phyloP scores from a whole-genome alignment of 2,797 vertebrate genomes.

The Chiloscyllium punctatum region DNA sequence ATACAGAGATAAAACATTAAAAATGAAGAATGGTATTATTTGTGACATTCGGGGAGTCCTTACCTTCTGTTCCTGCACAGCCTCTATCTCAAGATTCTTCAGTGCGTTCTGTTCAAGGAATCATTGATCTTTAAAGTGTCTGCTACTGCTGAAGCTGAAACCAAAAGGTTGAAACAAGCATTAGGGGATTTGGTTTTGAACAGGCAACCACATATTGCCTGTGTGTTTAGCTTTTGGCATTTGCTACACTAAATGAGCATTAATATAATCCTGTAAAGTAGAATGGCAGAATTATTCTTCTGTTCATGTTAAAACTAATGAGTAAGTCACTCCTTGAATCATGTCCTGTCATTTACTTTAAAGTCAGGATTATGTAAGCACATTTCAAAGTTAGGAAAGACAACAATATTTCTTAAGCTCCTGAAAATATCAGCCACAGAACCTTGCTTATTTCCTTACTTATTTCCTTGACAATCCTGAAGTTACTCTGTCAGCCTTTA shows the following conservation, averaged over 20 bases:
- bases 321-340: not conserved
- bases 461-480: not conserved
- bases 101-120: not conserved
- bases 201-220: not conserved
- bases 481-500: not conserved
- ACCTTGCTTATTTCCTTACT: not conserved
- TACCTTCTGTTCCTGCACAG: not conserved
- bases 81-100: not conserved
- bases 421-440: not conserved
- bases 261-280: not conserved
- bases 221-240: not conserved
- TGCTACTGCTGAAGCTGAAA: not conserved
- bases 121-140: not conserved
- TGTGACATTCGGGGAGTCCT: not conserved
- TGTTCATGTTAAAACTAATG: not conserved
- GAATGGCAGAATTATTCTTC: constrained; percentile 6
- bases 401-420: not conserved
- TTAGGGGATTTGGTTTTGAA: not conserved
- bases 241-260: not conserved
- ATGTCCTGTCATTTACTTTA: not conserved
- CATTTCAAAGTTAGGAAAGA: not conserved
- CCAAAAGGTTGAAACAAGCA: not conserved
- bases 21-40: not conserved
- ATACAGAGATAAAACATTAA: not conserved
- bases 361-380: not conserved